A percentile compares a stretch with the other conserved stretches of the same genome.
Conservation (phyloP, 2,797 vertebrate species). For the Pangasius larnaudii region DNA sequence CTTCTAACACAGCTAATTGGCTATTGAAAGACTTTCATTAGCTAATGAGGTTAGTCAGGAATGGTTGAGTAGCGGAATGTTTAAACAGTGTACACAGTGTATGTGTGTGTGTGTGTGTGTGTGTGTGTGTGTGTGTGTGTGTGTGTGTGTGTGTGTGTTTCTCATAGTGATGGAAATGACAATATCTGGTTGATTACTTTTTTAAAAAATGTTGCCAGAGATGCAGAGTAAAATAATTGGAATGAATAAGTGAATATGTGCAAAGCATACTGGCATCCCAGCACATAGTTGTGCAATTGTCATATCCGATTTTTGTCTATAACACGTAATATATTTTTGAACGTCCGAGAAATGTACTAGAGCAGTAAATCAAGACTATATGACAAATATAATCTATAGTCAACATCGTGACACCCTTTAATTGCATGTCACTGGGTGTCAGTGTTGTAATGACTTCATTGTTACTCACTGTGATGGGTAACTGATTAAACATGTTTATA, state of each 20-base stretch:
- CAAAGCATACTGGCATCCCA: not conserved
- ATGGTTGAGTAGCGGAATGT: conserved; percentile 5
- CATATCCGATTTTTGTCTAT: not conserved
- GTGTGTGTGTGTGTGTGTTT: conserved; percentile 24
- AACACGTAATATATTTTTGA: not conserved
- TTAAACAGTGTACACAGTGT: not conserved
- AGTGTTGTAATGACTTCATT: not conserved
- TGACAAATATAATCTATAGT: not conserved
- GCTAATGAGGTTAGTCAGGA: conserved; percentile 24
- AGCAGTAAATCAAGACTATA: not conserved
- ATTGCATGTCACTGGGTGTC: not conserved
- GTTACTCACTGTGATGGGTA: not conserved
- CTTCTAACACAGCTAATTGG: conserved; percentile 5
- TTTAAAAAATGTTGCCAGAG: not conserved
- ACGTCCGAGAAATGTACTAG: not conserved
- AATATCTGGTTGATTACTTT: not conserved
- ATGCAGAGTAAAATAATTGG: not conserved
- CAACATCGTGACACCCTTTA: not conserved
- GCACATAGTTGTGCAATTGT: not conserved
- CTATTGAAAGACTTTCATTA: conserved; percentile 9
- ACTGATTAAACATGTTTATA: not conserved
- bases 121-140: conserved; percentile 32
- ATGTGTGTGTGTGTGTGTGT: conserved; percentile 43
- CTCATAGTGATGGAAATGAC: not conserved
- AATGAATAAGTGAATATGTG: not conserved